Base-by-base conservation (phyloP, 2,888 invertebrate genomes). In the Eupeodes luniger region DNA sequence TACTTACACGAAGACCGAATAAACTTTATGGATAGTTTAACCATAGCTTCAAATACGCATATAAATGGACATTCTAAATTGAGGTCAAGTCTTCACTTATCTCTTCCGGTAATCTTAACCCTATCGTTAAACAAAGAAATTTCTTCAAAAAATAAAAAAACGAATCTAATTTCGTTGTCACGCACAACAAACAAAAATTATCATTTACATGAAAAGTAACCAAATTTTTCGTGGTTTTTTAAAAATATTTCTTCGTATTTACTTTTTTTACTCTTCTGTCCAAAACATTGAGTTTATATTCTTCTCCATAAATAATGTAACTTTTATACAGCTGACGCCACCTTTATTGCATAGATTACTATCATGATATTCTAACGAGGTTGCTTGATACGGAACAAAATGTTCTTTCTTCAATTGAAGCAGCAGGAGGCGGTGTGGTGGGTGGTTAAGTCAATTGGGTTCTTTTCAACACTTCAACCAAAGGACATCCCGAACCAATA, bases 261-360 rank as follows among this genome's bases (percentile, higher is more conserved):
- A n/a, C 16, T 12, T 44, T 64, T 64, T 19, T 47, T 59, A 7
- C 7, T 14, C 2, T 27, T 11, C 11, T 27, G 40, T 53, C 55
- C 19, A 36, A 70, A 67, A 44, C 53, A 70, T 16, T 40, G 19
- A 55, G 19, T 70, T 70, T 55, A 14, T 34, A 14, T 55, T 62
- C 40, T 57, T 19, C 10, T 14, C 16, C 10, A 27, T 70, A 27
- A 40, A 44, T 19, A 19, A 44, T 19, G n/a, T 14, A 70, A 70
- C 16, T 70, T 70, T 55, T 70, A 55, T 36, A 34, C 72, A 64
- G 53, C 72, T 55, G 55, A 70, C 55, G 36, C 66, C 53, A 53
- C 64, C 64, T 64, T 69, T 77, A 64, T 57, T 66, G 59, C 77
- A 77, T 51, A 82, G 77, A 83, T 83, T 74, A 83, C 74, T 40